phyloP scores from a whole-genome alignment of 2,888 invertebrate species.

The Callinectes sapidus region DNA sequence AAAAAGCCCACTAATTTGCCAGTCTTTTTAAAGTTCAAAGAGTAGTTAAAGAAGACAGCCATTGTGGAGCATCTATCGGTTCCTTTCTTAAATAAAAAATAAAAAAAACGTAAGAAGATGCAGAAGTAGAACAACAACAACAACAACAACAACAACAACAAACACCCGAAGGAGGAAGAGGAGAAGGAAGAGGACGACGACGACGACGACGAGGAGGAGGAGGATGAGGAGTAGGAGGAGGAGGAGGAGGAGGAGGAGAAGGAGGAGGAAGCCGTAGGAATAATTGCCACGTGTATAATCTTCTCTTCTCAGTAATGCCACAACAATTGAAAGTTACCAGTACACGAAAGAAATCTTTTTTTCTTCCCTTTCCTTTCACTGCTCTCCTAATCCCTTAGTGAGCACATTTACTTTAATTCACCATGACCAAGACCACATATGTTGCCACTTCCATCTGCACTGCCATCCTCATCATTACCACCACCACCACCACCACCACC shows the following conservation, averaged over 20 bases:
- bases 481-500: constrained; percentile 17
- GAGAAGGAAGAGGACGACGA: not conserved
- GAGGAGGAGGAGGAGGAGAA: not conserved
- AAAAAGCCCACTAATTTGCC: no score
- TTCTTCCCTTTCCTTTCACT: not conserved
- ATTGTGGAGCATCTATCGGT: no score
- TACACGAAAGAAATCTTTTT: not conserved
- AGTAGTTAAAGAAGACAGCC: no score
- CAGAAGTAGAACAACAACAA: not conserved
- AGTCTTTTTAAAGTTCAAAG: no score
- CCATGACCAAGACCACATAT: not conserved
- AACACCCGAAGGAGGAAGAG: not conserved
- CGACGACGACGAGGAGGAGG: not conserved
- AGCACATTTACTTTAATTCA: not conserved
- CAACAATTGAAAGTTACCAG: not conserved
- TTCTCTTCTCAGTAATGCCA: not conserved
- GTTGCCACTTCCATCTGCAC: not conserved
- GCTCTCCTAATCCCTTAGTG: not conserved
- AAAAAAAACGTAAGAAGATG: not conserved
- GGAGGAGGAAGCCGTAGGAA: not conserved
- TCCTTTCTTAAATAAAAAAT: no score
- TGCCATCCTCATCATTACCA: constrained; percentile 7
- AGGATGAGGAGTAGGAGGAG: not conserved
- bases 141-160: not conserved
- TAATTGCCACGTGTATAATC: not conserved